Evolutionary conservation across 2,797 vertebrate genomes (phyloP).

Genomic region (Lepilemur septentrionalis): DNA sequence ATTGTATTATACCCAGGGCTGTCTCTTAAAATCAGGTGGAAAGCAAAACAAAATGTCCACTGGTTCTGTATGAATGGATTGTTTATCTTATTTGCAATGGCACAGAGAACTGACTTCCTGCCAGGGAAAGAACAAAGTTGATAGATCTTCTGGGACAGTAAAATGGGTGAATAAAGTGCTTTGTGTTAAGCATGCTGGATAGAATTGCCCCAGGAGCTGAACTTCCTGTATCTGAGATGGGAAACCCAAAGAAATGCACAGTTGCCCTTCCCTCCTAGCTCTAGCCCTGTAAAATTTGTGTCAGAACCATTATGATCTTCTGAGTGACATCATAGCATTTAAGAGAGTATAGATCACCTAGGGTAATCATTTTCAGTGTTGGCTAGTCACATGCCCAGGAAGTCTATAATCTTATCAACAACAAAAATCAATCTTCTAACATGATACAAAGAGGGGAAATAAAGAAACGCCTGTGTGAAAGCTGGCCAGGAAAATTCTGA

Average conservation of each 20-base stretch:
- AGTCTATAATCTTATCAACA: background rate
- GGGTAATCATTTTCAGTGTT: background rate
- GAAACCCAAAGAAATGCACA: background rate
- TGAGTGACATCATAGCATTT: background rate
- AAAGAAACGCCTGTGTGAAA: constrained; percentile 3
- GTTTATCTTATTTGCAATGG: constrained; percentile 34
- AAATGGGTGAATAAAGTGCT: background rate
- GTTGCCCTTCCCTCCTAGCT: background rate
- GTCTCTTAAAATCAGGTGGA: background rate
- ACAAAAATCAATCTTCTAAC: background rate
- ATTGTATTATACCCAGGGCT: background rate
- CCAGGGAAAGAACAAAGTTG: background rate
- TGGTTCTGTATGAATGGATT: constrained; percentile 10
- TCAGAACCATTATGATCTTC: background rate
- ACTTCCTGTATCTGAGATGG: background rate
- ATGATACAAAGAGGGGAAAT: background rate
- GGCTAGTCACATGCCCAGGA: background rate
- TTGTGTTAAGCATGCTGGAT: constrained; percentile 49
- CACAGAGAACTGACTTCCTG: constrained; percentile 43
- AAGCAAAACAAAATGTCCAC: constrained; percentile 34
- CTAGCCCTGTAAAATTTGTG: background rate
- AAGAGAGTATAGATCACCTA: background rate
- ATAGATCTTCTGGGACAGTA: background rate
- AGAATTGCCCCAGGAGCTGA: background rate
- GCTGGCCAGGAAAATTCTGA: constrained; percentile 1